phyloP scores from a whole-genome alignment of 1,140 invertebrate species.

The Panagrolaimus sp. region DNA sequence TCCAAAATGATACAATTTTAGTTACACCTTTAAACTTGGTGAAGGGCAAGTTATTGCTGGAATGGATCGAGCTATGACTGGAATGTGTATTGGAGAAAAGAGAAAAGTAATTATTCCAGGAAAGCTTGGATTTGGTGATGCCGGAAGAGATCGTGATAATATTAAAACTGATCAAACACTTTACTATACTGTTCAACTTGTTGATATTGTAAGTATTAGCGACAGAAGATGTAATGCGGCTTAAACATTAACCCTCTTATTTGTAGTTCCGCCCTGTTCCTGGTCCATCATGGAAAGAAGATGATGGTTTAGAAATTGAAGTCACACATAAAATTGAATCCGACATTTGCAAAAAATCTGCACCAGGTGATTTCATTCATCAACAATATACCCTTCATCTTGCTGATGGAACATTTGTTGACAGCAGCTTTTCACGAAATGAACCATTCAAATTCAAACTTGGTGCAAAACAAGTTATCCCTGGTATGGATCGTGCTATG shows the following conservation, averaged over 20 bases:
- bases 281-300: constrained; percentile 48
- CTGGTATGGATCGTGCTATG: constrained; percentile 51
- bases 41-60: constrained; percentile 51
- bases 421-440: constrained; percentile 51
- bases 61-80: constrained; percentile 48
- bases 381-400: constrained; percentile 56
- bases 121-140: constrained; percentile 47
- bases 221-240: constrained; percentile 16
- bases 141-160: constrained; percentile 50
- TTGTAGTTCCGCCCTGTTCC: constrained; percentile 28
- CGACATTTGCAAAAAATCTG: constrained; percentile 53
- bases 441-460: constrained; percentile 55
- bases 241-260: neutral
- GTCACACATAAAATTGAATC: constrained; percentile 55
- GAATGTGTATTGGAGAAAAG: constrained; percentile 58
- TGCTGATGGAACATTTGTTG: constrained; percentile 56
- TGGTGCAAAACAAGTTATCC: constrained; percentile 44
- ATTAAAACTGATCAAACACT: constrained; percentile 52
- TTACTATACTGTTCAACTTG: constrained; percentile 57
- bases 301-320: constrained; percentile 54
- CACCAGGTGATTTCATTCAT: constrained; percentile 51
- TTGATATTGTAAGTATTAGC: constrained; percentile 48
- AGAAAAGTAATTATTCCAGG: constrained; percentile 54
- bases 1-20: constrained; percentile 30
- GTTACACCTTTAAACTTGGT: constrained; percentile 55